A percentile compares a stretch with the other conserved stretches of the same genome.
Evolutionary conservation across 2,113 vertebrate species (phyloP).

Genomic region (Crotalus horridus): DNA sequence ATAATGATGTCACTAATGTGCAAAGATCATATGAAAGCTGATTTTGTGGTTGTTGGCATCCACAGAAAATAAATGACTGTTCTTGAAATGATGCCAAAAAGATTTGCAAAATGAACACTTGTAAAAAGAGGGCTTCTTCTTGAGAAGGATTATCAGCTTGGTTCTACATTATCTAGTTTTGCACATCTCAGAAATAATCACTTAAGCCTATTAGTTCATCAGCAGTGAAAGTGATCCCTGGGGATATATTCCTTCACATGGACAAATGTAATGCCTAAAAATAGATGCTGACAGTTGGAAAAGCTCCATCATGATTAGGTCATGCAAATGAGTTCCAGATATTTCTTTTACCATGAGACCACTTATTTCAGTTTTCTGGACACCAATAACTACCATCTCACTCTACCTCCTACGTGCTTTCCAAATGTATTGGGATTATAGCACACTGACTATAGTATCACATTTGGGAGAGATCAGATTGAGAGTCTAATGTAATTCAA

Average conservation of each 20-base stretch:
- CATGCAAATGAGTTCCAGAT: background rate
- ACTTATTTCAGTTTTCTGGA: background rate
- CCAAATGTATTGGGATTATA: background rate
- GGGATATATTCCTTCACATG: background rate
- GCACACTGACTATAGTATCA: background rate
- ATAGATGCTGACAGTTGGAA: background rate
- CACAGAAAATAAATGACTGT: background rate
- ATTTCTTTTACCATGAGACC: background rate
- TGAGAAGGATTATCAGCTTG: background rate
- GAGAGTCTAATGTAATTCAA: background rate
- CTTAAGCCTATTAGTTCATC: background rate
- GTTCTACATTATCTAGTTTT: background rate
- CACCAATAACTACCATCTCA: background rate
- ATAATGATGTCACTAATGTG: background rate
- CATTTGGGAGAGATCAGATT: background rate
- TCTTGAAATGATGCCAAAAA: background rate
- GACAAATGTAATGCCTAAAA: background rate
- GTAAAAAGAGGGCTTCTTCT: background rate
- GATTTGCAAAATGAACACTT: background rate
- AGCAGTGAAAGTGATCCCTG: background rate
- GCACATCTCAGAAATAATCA: background rate
- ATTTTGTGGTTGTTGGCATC: background rate
- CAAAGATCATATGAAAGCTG: background rate
- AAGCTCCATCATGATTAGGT: background rate
- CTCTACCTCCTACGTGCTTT: background rate